phyloP scores from a whole-genome alignment of 2,797 vertebrate species.

The Sebastes kiyomatsui region DNA sequence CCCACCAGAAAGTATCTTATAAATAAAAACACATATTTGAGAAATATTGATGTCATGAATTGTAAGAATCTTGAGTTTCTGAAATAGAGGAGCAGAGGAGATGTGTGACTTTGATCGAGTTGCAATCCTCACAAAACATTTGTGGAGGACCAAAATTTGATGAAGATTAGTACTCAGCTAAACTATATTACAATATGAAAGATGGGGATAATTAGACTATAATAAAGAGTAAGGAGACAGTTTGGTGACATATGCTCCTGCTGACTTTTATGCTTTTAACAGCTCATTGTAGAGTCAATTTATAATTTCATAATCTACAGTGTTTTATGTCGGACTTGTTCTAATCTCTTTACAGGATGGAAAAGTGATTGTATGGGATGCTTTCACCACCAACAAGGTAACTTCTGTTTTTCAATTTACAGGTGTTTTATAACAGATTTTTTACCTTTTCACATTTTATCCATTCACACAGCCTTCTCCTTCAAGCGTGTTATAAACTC shows the following conservation, averaged over 20 bases:
- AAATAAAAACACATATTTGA: too few relatives aligned
- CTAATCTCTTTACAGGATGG: conserved; percentile 88
- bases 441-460: not conserved
- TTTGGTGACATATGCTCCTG: not conserved
- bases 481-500: not conserved
- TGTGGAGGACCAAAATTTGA: too few relatives aligned
- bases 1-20: too few relatives aligned
- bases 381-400: conserved; percentile 99
- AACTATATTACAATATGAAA: too few relatives aligned
- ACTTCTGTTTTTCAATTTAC: not conserved
- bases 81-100: too few relatives aligned
- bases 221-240: too few relatives aligned
- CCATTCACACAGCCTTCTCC: not conserved
- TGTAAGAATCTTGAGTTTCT: too few relatives aligned
- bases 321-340: not conserved
- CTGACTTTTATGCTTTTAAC: not conserved
- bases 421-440: not conserved
- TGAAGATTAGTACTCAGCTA: too few relatives aligned
- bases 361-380: conserved; percentile 99
- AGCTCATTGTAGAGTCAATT: not conserved
- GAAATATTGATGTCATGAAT: too few relatives aligned
- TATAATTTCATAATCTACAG: not conserved
- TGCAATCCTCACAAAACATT: too few relatives aligned
- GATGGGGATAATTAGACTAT: too few relatives aligned
- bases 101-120: too few relatives aligned